phyloP scores from a whole-genome alignment of 2,888 invertebrate species.

The Mythimna loreyi region DNA sequence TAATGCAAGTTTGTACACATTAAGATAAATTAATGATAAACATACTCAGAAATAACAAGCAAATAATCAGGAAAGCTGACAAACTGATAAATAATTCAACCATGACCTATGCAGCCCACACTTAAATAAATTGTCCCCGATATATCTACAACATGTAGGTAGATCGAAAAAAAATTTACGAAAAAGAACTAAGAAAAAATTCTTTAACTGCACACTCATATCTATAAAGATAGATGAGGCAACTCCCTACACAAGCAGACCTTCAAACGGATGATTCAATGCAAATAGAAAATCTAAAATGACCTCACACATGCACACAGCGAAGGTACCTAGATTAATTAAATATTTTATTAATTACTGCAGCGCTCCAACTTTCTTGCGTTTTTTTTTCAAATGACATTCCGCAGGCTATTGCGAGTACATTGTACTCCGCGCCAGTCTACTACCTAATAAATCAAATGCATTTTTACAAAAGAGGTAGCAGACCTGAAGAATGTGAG shows the following conservation, averaged over 20 bases:
- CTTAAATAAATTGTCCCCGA: conserved; percentile 42
- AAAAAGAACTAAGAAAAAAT: conserved; percentile 32
- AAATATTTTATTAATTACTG: conserved; percentile 34
- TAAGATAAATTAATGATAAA: conserved; percentile 39
- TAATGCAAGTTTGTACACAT: conserved; percentile 20
- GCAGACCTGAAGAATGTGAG: conserved; percentile 83
- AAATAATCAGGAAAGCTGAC: conserved; percentile 52
- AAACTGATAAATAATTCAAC: conserved; percentile 62
- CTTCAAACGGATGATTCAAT: conserved; percentile 77
- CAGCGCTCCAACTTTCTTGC: conserved; percentile 34
- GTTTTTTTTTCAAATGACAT: conserved; percentile 34
- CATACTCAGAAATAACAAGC: conserved; percentile 36
- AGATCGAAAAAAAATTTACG: conserved; percentile 45
- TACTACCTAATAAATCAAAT: conserved; percentile 75
- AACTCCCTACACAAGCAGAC: conserved; percentile 65
- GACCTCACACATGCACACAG: conserved; percentile 65
- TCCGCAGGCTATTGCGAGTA: conserved; percentile 20
- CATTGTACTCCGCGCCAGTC: conserved; percentile 41
- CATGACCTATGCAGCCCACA: conserved; percentile 65
- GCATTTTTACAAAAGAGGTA: conserved; percentile 83
- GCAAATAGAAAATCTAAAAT: conserved; percentile 73
- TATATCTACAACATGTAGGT: conserved; percentile 51
- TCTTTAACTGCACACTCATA: conserved; percentile 33
- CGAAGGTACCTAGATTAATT: conserved; percentile 61
- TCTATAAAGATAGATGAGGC: conserved; percentile 63